Conservation (phyloP, 1,140 invertebrate species). For the Drosophila mojavensis region DNA sequence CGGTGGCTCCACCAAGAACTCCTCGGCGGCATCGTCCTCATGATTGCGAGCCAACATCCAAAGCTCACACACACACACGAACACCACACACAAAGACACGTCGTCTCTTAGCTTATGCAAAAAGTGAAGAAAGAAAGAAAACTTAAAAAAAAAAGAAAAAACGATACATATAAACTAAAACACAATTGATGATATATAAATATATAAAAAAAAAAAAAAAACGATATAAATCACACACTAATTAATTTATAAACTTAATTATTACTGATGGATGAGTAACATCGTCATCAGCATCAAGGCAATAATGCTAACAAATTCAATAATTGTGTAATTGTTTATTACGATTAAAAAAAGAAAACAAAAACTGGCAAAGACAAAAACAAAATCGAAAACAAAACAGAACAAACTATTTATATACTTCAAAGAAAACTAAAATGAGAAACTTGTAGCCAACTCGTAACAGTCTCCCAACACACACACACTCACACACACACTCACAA, state of each 20-base stretch:
- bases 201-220: constrained; percentile 15
- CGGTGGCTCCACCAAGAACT: constrained; percentile 76
- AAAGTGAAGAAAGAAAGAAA: constrained; percentile 34
- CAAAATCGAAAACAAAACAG: constrained; percentile 31
- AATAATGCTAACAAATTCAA: constrained; percentile 32
- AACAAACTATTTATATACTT: constrained; percentile 57
- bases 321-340: constrained; percentile 62
- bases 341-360: constrained; percentile 41
- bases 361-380: constrained; percentile 16
- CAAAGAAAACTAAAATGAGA: constrained; percentile 9
- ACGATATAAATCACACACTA: constrained; percentile 35
- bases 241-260: constrained; percentile 65
- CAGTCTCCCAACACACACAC: constrained; percentile 10
- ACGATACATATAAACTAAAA: constrained; percentile 8
- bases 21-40: constrained; percentile 79
- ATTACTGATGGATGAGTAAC: constrained; percentile 38
- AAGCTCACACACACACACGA: constrained; percentile 18
- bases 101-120: constrained; percentile 41
- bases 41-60: constrained; percentile 67
- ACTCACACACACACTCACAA: constrained; percentile 16
- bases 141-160: constrained; percentile 1
- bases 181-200: constrained; percentile 54
- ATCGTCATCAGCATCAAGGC: not conserved
- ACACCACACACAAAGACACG: constrained; percentile 56
- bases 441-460: constrained; percentile 47